phyloP scores from a whole-genome alignment of 2,113 vertebrate genomes.

The Elaphurus davidianus region DNA sequence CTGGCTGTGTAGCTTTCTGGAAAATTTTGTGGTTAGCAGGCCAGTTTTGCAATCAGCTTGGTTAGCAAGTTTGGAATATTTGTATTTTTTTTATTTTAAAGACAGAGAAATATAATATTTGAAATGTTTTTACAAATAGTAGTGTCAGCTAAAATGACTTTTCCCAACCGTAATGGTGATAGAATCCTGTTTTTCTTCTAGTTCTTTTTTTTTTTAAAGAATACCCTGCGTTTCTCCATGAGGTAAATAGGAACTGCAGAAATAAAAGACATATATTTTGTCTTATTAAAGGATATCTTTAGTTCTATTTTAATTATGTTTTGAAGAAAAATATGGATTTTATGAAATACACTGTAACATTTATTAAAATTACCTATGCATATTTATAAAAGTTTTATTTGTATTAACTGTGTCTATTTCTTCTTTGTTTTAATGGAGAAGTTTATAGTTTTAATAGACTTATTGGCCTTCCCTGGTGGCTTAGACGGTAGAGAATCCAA shows the following conservation, averaged over 20 bases:
- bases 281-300: neutral
- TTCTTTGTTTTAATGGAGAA: neutral
- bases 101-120: neutral
- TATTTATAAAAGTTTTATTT: neutral
- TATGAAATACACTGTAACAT: neutral
- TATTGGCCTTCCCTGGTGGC: neutral
- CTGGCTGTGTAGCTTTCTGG: neutral
- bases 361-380: neutral
- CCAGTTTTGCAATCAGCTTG: neutral
- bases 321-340: neutral
- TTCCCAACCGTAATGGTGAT: neutral
- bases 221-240: neutral
- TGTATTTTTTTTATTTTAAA: conserved; percentile 39
- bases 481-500: neutral
- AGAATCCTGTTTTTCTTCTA: neutral
- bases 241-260: neutral
- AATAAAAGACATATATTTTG: neutral
- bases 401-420: neutral
- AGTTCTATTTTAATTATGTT: neutral
- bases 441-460: neutral
- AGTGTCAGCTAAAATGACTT: conserved; percentile 1
- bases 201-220: neutral
- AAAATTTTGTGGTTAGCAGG: conserved; percentile 29
- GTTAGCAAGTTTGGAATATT: neutral
- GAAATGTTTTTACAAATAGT: neutral